These are phyloP conservation scores for Esox masquinongy DNA, from an alignment of 2,797 vertebrate species.

Conservation along the genomic window DNA sequence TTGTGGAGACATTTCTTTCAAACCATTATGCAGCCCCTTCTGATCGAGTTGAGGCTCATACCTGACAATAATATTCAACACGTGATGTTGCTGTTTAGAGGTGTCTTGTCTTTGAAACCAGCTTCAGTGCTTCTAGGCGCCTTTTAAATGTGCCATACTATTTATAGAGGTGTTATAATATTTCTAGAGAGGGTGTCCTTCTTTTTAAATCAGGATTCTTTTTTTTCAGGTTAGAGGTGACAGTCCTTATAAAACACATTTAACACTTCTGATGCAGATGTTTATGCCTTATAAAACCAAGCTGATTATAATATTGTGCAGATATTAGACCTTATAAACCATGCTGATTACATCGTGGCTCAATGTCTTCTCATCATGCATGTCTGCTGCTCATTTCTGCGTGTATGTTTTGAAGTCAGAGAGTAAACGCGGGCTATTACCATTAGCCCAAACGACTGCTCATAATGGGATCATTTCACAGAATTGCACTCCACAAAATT, in stretches of 20 bases:
- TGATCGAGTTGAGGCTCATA: too few relatives aligned
- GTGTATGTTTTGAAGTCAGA: conserved; percentile 47
- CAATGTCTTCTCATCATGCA: neutral
- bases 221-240: neutral
- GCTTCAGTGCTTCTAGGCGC: neutral
- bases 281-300: conserved; percentile 50
- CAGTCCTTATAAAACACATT: neutral
- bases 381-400: conserved; percentile 28
- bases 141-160: neutral
- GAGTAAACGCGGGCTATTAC: conserved; percentile 56
- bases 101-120: neutral
- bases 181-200: neutral
- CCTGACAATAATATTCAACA: too few relatives aligned
- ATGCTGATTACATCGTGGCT: neutral
- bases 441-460: conserved; percentile 43
- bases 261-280: conserved; percentile 4
- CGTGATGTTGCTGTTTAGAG: too few relatives aligned
- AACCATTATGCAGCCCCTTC: too few relatives aligned
- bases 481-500: conserved; percentile 62
- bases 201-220: neutral
- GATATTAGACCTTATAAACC: conserved; percentile 51
- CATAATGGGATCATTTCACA: conserved; percentile 43
- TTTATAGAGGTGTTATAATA: too few relatives aligned
- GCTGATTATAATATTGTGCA: conserved; percentile 7
- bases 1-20: too few relatives aligned